Evolutionary conservation across 2,113 vertebrate genomes (phyloP).

Genomic region (Narcine bancroftii): DNA sequence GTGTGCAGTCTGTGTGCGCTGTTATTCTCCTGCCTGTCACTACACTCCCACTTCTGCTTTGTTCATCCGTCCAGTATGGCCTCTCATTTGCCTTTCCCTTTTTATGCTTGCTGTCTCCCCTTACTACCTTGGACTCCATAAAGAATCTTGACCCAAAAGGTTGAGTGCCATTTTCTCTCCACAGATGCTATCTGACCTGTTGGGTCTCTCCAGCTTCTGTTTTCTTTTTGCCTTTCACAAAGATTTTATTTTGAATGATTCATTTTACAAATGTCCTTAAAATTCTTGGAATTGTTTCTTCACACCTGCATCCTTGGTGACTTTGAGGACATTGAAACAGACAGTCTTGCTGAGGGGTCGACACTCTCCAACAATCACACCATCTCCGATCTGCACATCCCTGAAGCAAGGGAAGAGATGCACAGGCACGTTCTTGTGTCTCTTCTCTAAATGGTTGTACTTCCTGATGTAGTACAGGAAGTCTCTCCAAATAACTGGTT

Average conservation of each 20-base stretch:
- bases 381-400: conserved; percentile 81
- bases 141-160: no score
- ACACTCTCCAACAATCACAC: conserved; percentile 80
- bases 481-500: conserved; percentile 88
- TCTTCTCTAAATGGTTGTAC: conserved; percentile 97
- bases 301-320: conserved; percentile 85
- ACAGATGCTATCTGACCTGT: no score
- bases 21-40: no score
- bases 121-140: no score
- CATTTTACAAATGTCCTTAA: conserved; percentile 35
- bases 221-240: no score
- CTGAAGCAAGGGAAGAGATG: conserved; percentile 92
- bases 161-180: no score
- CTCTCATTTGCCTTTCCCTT: no score
- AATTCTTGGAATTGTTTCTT: conserved; percentile 92
- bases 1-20: no score
- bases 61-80: no score
- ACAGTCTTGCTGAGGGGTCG: conserved; percentile 88
- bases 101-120: no score
- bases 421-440: conserved; percentile 96
- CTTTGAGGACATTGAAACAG: conserved; percentile 89
- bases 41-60: no score
- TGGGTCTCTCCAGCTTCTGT: no score
- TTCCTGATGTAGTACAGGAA: conserved; percentile 97
- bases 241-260: conserved; percentile 41